Base-by-base conservation (phyloP, 2,888 invertebrate species). In the Heteromyza rotundicornis region DNA sequence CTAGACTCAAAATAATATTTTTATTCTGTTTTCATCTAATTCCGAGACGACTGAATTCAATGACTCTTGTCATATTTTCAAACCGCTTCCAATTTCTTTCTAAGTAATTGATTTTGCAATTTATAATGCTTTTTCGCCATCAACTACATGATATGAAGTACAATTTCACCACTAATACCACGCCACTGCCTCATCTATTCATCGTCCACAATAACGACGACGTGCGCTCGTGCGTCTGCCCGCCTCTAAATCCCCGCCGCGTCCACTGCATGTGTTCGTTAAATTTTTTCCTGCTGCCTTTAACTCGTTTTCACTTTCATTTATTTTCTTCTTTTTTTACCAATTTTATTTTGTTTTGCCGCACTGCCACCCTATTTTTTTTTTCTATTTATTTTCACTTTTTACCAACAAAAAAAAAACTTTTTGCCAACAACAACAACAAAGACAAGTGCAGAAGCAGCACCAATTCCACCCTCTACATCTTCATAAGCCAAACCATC, bases 401-500 rank as follows among this genome's bases (percentile, higher is more conserved):
- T 20, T 47, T 47, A 47, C 19, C 47, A 47, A 40, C 40, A 40
- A 40, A 40, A 47, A 47, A 47, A 20, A 20, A 17, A 19, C 19
- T 19, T 7, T 2, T 47, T 5, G 20, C 17, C 17, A 47, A 20
- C 47, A 47, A 47, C 17, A 47, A 20, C 17, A 8, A 20, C 19
- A 5, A 20, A 17, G 5, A 7, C 2, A 19, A 14, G n/a, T 3
- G 20, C 47, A 20, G 14, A 17, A 47, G 20, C 16, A 3, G 51
- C 44, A 50, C 20, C 19, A 19, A 40, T 47, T 17, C 2, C 27
- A 24, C 23, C 27, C 67, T n/a, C n/a, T 70, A 62, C 62, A 60
- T 60, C 58, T 36, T 66, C 66, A 54, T 71, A 70, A 73, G 47
- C 47, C n/a, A n/a, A n/a, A 47, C 7, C 3, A 3, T 19, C 5